These are phyloP conservation scores for Phalloptychus januarius DNA, from an alignment of 2,797 vertebrate genomes.

Conservation along the genomic window DNA sequence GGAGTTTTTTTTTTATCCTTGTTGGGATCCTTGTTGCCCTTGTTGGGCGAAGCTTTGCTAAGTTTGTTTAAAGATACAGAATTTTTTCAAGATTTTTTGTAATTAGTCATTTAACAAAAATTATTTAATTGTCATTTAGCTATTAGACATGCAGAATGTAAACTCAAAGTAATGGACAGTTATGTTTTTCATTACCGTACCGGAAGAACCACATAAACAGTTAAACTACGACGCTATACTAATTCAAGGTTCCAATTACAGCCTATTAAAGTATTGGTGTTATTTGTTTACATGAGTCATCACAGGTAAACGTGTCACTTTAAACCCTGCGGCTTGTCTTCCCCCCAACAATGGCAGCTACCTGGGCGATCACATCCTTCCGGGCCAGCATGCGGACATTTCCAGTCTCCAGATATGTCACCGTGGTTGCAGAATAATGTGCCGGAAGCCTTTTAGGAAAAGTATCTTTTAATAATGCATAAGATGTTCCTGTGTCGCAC, in stretches of 20 bases:
- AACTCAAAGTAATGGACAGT: background rate
- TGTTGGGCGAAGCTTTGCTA: background rate
- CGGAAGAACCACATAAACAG: background rate
- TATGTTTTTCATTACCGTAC: background rate
- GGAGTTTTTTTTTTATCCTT: fast-evolving
- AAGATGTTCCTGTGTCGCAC: conserved; percentile 72
- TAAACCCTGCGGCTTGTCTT: background rate
- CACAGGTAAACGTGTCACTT: background rate
- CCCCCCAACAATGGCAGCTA: conserved; percentile 30
- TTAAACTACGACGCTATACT: background rate
- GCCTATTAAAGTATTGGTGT: background rate
- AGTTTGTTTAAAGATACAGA: background rate
- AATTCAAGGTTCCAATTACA: background rate
- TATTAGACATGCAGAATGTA: background rate
- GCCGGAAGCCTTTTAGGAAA: conserved; percentile 82
- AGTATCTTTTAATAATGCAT: conserved; percentile 84
- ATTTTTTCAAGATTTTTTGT: background rate
- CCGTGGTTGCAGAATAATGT: conserved; percentile 76
- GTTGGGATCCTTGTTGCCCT: no score
- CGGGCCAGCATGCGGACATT: conserved; percentile 69
- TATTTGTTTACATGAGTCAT: background rate
- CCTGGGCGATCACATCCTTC: conserved; percentile 53
- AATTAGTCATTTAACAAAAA: background rate
- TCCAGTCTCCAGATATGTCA: conserved; percentile 70
- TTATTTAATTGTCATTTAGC: background rate